Percentiles rank a stretch among this genome's conserved stretches.
Evolutionary conservation across 2,888 invertebrate species (phyloP).

Genomic region (Acronicta psi): DNA sequence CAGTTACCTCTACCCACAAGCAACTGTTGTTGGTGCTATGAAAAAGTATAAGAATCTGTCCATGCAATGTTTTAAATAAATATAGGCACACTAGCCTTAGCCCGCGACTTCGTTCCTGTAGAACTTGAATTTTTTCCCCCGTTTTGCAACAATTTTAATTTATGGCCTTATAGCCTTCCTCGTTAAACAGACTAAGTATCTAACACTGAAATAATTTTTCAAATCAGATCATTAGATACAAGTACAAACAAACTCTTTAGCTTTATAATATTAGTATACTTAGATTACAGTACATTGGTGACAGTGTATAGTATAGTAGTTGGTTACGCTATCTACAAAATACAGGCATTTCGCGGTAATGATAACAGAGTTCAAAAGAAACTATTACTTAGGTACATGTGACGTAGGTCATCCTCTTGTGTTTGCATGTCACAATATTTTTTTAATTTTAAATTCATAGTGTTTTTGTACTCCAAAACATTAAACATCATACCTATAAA

Average conservation of each 20-base stretch:
- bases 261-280: no score
- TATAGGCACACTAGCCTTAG: neutral
- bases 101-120: no score
- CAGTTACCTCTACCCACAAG: slow-evolving; percentile 51
- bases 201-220: no score
- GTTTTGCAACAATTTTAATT: no score
- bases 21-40: slow-evolving; percentile 20
- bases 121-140: no score
- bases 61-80: slow-evolving; percentile 2
- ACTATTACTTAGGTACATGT: slow-evolving; percentile 22
- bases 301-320: slow-evolving; percentile 9
- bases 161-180: no score
- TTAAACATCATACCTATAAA: no score
- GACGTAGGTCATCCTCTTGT: slow-evolving; percentile 24
- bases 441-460: slow-evolving; percentile 6
- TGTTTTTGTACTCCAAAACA: neutral
- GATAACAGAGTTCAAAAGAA: slow-evolving; percentile 13
- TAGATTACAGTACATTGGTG: no score
- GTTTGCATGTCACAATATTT: slow-evolving; percentile 5
- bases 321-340: neutral
- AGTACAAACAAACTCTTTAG: no score
- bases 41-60: slow-evolving; percentile 24
- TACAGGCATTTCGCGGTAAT: slow-evolving; percentile 4
- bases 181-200: no score
- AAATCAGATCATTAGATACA: no score